Base-by-base conservation (phyloP, 2,113 vertebrate species). In the Xenus cinereus region DNA sequence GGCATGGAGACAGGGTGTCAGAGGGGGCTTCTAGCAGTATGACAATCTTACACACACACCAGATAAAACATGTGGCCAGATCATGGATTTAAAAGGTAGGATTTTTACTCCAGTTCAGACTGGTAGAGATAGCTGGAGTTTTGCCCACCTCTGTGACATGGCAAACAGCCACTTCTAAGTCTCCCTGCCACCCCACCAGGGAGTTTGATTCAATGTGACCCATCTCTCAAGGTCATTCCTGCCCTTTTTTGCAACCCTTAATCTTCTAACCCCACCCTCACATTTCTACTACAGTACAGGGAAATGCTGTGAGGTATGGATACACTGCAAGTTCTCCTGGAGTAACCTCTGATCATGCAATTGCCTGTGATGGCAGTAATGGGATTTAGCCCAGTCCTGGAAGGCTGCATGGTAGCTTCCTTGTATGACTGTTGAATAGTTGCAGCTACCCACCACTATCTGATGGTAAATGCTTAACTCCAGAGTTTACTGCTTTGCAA, bases 241-340 rank as follows among this genome's bases (percentile, higher is more conserved):
- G 23, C 18, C 53, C 5, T 43, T 26, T 60, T 51, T 69, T 33
- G 18, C 30, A 64, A 24, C 27, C 35, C 18, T 24, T 7, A 12
- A 2, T 66, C 2, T 73, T 62, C 45, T 33, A 50, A 17, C 3
- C 6, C 9, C 35, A 60, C 10, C 13, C 18, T n/a, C 51, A 7
- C 4, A 22, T 43, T 83, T 64, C 26, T 20, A 11, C 20, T 41
- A 22, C 23, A 57, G n/a, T 4, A 14, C 0, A 0, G 4, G 27
- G 59, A 88, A 88, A 68, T 30, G 43, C 50, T 56, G 18, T 1
- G 1, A 64, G 35, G 33, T 23, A 23, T 0, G 1, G 39, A 53
- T 2, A 46, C 16, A 6, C 12, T 4, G 22, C 2, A 5, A 85
- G 43, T 11, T 43, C 74, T 69, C 26, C 60, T 20, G 14, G 24